Conservation (phyloP, 2,797 vertebrate species). For the Sebastes taczanowskii region DNA sequence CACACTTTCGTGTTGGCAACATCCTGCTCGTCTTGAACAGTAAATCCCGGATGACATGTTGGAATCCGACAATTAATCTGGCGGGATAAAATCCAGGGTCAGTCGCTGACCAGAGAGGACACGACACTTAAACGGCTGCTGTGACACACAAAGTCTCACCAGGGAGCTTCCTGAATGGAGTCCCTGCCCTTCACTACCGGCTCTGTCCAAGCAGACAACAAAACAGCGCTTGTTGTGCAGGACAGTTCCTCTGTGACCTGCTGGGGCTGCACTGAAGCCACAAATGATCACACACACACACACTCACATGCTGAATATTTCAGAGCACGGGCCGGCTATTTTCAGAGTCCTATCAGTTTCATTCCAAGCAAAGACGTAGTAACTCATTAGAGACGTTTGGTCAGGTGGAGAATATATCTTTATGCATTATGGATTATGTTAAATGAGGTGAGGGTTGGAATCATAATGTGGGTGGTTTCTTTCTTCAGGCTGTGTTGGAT, state of each 20-base stretch:
- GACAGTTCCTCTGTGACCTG: constrained; percentile 48
- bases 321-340: constrained; percentile 73
- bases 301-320: constrained; percentile 76
- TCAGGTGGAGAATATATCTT: constrained; percentile 65
- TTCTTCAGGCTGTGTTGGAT: background rate
- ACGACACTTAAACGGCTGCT: constrained; percentile 18
- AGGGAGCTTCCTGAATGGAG: constrained; percentile 53
- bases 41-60: constrained; percentile 54
- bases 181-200: constrained; percentile 38
- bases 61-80: constrained; percentile 63
- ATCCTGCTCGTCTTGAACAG: constrained; percentile 44
- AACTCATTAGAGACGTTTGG: constrained; percentile 56
- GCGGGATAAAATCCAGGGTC: constrained; percentile 58
- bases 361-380: constrained; percentile 62
- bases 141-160: constrained; percentile 16
- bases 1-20: constrained; percentile 26
- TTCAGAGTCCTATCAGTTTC: constrained; percentile 76
- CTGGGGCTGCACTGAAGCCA: constrained; percentile 33
- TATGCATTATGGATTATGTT: constrained; percentile 72
- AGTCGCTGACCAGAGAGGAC: constrained; percentile 39
- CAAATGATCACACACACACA: constrained; percentile 18
- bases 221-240: constrained; percentile 57
- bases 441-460: constrained; percentile 59
- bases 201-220: constrained; percentile 62
- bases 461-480: constrained; percentile 39